Conservation (phyloP, 2,797 vertebrate species). For the Pogoniulus pusillus region DNA sequence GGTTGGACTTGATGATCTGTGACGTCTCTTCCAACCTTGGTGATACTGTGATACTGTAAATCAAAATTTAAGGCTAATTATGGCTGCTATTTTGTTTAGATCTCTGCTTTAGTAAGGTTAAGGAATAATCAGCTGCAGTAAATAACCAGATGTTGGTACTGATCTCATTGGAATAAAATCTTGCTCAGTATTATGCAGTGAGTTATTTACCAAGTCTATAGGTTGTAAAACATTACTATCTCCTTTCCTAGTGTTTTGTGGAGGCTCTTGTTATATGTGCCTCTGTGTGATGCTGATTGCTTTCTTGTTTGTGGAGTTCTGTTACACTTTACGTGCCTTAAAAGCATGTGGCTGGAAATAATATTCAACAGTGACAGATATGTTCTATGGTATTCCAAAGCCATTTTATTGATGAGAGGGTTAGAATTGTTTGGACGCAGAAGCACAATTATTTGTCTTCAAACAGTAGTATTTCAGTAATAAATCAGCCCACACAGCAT, state of each 20-base stretch:
- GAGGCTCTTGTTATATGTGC: rapidly evolving
- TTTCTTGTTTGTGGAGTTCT: background rate
- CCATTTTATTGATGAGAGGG: background rate
- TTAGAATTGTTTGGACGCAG: background rate
- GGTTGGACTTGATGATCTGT: too few species aligned
- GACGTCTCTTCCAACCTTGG: too few species aligned
- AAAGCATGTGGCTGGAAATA: background rate
- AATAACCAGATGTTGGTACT: background rate
- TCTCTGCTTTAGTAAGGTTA: background rate
- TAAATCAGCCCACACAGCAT: background rate
- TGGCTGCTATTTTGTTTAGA: background rate
- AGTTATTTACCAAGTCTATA: background rate
- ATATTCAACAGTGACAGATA: background rate
- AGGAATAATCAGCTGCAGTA: background rate
- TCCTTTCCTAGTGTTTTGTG: background rate
- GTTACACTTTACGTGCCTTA: background rate
- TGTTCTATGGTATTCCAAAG: background rate
- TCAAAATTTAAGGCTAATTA: background rate
- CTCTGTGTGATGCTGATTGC: background rate
- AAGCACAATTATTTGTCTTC: background rate
- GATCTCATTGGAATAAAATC: background rate
- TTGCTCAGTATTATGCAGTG: background rate
- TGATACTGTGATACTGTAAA: too few species aligned
- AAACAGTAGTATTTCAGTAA: background rate
- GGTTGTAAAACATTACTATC: background rate